These are phyloP conservation scores for Notolabrus celidotus DNA, from an alignment of 2,797 vertebrate species.

Conservation along the genomic window DNA sequence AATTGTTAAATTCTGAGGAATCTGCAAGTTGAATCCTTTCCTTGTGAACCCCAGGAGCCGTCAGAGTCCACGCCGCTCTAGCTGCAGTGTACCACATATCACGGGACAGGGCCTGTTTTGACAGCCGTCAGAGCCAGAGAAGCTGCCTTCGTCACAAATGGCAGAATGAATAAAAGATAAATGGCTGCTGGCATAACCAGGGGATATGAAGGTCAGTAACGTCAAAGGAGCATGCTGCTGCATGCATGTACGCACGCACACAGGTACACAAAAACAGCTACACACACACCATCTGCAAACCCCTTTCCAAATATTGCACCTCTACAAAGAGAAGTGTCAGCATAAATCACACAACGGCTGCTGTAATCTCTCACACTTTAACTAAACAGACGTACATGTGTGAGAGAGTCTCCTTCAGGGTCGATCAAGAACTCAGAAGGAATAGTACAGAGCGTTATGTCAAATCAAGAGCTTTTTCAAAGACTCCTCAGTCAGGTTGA, in stretches of 20 bases:
- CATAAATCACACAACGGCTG: no score
- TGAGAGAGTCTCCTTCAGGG: conserved; percentile 15
- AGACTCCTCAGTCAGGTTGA: conserved; percentile 20
- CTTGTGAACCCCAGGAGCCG: conserved; percentile 14
- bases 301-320: neutral
- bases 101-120: conserved; percentile 65
- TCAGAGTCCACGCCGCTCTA: conserved; percentile 3
- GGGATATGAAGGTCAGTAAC: conserved; percentile 80
- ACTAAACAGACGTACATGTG: neutral
- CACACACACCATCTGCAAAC: neutral
- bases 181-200: conserved; percentile 71
- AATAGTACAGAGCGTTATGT: neutral
- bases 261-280: neutral
- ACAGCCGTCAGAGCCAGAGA: conserved; percentile 68
- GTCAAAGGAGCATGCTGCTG: conserved; percentile 50
- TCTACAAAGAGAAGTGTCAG: neutral
- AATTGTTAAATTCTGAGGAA: conserved; percentile 27
- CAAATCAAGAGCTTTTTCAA: neutral
- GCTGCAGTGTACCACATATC: conserved; percentile 47
- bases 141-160: conserved; percentile 76
- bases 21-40: conserved; percentile 17
- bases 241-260: neutral
- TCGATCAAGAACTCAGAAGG: neutral
- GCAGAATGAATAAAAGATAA: conserved; percentile 85
- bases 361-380: neutral